Evolutionary conservation across 2,113 vertebrate species (phyloP), one percentile per base, ranked within the genome.

Genomic region (Aspiorhynchus laticeps): DNA sequence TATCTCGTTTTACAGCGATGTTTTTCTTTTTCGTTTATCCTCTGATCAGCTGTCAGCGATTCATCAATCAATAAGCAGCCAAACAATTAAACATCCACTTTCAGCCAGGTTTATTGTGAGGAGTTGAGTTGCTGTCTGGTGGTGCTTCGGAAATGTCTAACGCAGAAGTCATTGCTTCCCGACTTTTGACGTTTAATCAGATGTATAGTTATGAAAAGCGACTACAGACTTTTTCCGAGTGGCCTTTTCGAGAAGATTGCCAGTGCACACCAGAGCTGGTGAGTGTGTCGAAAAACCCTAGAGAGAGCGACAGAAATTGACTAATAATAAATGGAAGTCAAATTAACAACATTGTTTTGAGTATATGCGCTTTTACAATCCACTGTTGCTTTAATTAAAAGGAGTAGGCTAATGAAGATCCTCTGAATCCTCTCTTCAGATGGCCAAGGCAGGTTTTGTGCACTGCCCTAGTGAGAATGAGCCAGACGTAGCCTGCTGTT

Each of bases 231-330:
- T 97, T 96, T 85, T 84, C 65, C 8, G 92, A 94, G 9, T 97
- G 97, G 96, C 96, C 96, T 3, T 96, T 96, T 75, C 92, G 67
- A 80, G 94, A 96, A 53, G 96, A 95, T 36, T 96, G 95, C 83
- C 94, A 92, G 76, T 96, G 95, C 79, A 94, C 94, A 36, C 96
- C 96, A 0, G 96, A 95, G 33, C 95, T 96, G 86, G 95, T 96
- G 93, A 87, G 88, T 19, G 53, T 38, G 33, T 38, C 19, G 3
- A 8, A 10, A 33, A 48, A 24, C 5, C 1, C 0, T 21, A 10
- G 26, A 7, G 15, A 71, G 3, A 24, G 19, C 63, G 3, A 24
- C 19, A 12, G 38, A 43, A 26, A 38, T 5, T 7, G 9, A 11
- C 6, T 11, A 10, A 36, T 36, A 71, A 71, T 36, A 36, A 4